phyloP scores from a whole-genome alignment of 2,797 vertebrate genomes.

The Squalus acanthias region DNA sequence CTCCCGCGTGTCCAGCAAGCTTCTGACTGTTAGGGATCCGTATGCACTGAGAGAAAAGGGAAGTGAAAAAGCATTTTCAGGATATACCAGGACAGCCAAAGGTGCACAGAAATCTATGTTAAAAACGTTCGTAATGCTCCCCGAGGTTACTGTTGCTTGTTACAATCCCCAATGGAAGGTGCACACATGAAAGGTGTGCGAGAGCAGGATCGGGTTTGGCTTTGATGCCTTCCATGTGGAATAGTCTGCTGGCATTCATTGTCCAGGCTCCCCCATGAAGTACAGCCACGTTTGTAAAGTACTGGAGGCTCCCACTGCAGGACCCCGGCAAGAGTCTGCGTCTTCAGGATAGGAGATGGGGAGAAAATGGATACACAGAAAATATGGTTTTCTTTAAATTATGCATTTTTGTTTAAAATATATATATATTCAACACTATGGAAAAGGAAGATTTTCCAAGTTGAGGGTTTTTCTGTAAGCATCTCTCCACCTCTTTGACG shows the following conservation, averaged over 20 bases:
- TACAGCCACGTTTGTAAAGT: background rate
- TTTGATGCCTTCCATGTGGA: background rate
- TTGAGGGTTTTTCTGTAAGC: background rate
- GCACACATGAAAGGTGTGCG: background rate
- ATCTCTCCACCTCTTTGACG: background rate
- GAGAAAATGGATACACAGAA: background rate
- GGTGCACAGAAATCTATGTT: background rate
- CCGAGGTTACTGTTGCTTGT: background rate
- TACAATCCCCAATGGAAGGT: background rate
- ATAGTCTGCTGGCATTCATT: background rate
- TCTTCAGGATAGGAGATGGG: background rate
- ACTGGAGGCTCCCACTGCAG: background rate
- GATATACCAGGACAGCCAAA: constrained; percentile 23
- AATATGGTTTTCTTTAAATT: background rate
- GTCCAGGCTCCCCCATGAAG: background rate
- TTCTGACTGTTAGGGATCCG: constrained; percentile 93
- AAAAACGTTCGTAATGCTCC: background rate
- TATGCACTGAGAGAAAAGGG: constrained; percentile 72
- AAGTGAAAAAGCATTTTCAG: constrained; percentile 34
- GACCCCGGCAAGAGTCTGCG: too few relatives aligned
- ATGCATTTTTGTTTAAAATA: background rate
- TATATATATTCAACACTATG: background rate
- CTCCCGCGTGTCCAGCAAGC: constrained; percentile 92
- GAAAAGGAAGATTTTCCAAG: background rate
- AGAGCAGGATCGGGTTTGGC: background rate